Evolutionary conservation across 2,888 invertebrate species (phyloP).

Genomic region (Amphipyra berbera): DNA sequence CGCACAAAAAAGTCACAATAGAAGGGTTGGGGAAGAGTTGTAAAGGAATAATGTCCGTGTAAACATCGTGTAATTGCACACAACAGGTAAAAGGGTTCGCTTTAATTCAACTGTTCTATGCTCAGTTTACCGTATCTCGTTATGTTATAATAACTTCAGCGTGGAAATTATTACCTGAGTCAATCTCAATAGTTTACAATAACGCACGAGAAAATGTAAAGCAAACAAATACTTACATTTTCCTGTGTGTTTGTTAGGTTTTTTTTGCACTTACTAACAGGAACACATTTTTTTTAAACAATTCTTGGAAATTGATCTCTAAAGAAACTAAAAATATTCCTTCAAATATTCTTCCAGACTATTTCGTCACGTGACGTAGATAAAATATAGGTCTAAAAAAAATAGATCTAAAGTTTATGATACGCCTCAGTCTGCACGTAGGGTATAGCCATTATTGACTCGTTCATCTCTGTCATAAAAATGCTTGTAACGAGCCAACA

Average conservation of each 20-base stretch:
- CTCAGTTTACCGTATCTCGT: slow-evolving; percentile 38
- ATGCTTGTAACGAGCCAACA: background rate
- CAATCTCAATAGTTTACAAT: too few species aligned
- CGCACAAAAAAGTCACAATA: slow-evolving; percentile 79
- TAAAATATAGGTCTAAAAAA: background rate
- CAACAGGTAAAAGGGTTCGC: slow-evolving; percentile 82
- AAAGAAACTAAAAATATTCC: too few species aligned
- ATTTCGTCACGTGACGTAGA: background rate
- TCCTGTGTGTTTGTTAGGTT: too few species aligned
- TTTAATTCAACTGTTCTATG: slow-evolving; percentile 67
- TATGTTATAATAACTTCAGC: slow-evolving; percentile 17
- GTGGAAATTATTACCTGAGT: background rate
- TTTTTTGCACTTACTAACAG: too few species aligned
- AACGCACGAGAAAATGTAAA: too few species aligned
- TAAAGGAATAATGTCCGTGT: slow-evolving; percentile 85
- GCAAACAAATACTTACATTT: too few species aligned
- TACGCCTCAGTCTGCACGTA: background rate
- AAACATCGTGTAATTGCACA: slow-evolving; percentile 87
- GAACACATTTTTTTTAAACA: too few species aligned
- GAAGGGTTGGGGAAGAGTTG: slow-evolving; percentile 86
- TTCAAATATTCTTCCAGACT: too few species aligned
- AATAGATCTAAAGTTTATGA: too few species aligned
- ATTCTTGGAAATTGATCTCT: too few species aligned
- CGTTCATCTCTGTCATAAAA: slow-evolving; percentile 3
- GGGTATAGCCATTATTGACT: background rate